Evolutionary conservation across 2,888 invertebrate species (phyloP), one percentile per base, ranked within the genome.

Genomic region (Imbricaverruca yamaguchii): DNA sequence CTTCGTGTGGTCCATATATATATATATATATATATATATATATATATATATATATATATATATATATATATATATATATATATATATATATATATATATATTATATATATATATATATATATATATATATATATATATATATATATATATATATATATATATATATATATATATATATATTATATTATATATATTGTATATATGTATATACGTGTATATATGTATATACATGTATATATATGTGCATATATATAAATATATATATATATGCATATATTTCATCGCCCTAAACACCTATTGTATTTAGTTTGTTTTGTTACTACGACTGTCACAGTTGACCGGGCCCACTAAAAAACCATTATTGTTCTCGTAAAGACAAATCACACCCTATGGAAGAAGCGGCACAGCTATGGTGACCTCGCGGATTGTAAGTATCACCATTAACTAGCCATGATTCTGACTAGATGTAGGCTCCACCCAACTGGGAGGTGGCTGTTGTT

Each of bases 71-170:
- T 65, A 65, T 18, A 9, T 18, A 65, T 65, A 65, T 65, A 65
- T 65, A 65, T 65, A 18, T 12, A 65, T 65, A 65, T 65, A 18
- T 65, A 65, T 65, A 65, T 65, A n/a, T n/a, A 12, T n/a, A n/a
- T 65, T 65, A 65, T n/a, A 65, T n/a, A 18, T n/a, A 65, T n/a
- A 65, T n/a, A 65, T n/a, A 65, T n/a, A 65, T n/a, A 65, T 65
- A 65, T 65, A 65, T n/a, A 65, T n/a, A 65, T n/a, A 65, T 65
- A 65, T 65, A 65, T 65, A 65, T 65, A 65, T 65, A 65, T 18
- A 8, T 65, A 65, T 8, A 18, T 7, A 18, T n/a, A 65, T 18
- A 65, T n/a, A 65, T n/a, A 65, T n/a, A 65, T 7, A 18, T n/a
- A 12, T n/a, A 18, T 18, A 65, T 65, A 18, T 65, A 65, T 18